These are phyloP conservation scores for fruit fly (Drosophila melanogaster) DNA, from an alignment of 1,140 invertebrate species.

Conservation along the genomic window Release_6_plus_ISO1_MT NC_004354.4:16980501-16981000, in stretches of 20 bases:
- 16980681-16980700: neutral
- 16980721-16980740: no score
- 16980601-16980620: neutral
- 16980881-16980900: neutral
- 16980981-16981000: neutral
- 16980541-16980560: constrained; percentile 9
- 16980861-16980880: no score
- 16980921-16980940: no score
- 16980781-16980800: no score
- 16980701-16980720: neutral
- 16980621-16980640: neutral
- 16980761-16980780: no score
- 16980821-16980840: no score
- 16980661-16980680: neutral
- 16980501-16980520: constrained; percentile 23
- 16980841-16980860: no score
- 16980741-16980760: no score
- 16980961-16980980: no score
- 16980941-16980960: no score
- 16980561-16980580: neutral
- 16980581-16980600: neutral
- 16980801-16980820: no score
- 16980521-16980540: constrained; percentile 14
- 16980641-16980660: neutral
- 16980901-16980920: no score